Conservation (phyloP, 2,113 vertebrate species). For the Crotalus viridis region DNA sequence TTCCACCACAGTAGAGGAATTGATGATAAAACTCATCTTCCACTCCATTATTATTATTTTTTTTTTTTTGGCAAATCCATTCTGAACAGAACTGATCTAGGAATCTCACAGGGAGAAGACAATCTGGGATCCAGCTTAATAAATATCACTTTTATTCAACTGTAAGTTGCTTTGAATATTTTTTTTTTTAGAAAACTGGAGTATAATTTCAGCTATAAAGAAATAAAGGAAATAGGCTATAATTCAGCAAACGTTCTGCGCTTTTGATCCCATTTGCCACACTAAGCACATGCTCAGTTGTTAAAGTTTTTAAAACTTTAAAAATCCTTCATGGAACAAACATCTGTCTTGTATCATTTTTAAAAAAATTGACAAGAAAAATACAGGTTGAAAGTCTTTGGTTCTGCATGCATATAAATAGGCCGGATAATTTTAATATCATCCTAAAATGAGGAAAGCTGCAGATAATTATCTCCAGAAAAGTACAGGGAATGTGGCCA, state of each 20-base stretch:
- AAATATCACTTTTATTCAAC: background rate
- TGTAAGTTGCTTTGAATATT: background rate
- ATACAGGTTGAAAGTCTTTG: constrained; percentile 50
- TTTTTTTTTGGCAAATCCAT: background rate
- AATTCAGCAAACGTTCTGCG: background rate
- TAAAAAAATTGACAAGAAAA: constrained; percentile 35
- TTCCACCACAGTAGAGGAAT: background rate
- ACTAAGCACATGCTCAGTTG: background rate
- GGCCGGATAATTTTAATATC: constrained; percentile 58
- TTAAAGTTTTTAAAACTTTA: background rate
- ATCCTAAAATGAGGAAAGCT: constrained; percentile 63
- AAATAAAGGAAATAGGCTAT: background rate
- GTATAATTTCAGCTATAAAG: background rate
- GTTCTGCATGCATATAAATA: constrained; percentile 43
- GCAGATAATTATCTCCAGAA: constrained; percentile 68
- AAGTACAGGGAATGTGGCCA: constrained; percentile 59
- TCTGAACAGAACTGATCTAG: background rate
- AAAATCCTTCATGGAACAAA: background rate
- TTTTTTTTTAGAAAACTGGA: background rate
- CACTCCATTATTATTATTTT: background rate
- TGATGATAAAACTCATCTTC: background rate
- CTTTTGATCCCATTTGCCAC: background rate
- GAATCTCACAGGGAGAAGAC: background rate
- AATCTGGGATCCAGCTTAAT: background rate
- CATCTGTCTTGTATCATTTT: constrained; percentile 34